phyloP scores from a whole-genome alignment of 1,140 invertebrate genomes.

The Drosophila nigrodunni region DNA sequence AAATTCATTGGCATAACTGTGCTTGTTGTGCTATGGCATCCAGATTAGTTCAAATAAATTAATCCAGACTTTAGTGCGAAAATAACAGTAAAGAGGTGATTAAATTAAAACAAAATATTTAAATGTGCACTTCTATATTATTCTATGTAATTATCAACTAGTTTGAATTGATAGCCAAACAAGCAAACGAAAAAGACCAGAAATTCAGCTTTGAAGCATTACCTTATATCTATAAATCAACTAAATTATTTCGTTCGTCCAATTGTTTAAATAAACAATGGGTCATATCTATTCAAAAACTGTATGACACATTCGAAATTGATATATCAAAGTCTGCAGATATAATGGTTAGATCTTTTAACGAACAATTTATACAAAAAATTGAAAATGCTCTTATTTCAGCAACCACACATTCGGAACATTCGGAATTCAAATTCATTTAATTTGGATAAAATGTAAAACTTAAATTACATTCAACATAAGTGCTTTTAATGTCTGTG shows the following conservation, averaged over 20 bases:
- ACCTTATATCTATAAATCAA: no score
- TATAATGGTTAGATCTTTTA: not conserved
- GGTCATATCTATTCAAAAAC: no score
- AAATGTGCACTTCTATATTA: no score
- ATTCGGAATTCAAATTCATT: conserved; percentile 60
- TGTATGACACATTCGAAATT: not conserved
- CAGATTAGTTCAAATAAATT: not conserved
- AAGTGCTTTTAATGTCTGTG: conserved; percentile 18
- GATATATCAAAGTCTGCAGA: not conserved
- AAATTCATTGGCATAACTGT: conserved; percentile 7
- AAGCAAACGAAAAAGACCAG: no score
- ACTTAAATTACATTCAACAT: conserved; percentile 50
- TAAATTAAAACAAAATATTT: no score
- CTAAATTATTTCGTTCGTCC: no score
- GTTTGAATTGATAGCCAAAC: no score
- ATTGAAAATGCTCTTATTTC: conserved; percentile 23
- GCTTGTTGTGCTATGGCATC: conserved; percentile 2
- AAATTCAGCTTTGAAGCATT: no score
- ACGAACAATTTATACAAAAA: conserved; percentile 38
- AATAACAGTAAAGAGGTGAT: no score
- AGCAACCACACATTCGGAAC: conserved; percentile 14
- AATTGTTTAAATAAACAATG: no score
- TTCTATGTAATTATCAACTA: no score
- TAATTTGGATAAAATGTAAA: conserved; percentile 59
- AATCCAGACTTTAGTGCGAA: not conserved